A percentile compares a stretch with the other conserved stretches of the same genome.
phyloP scores from a whole-genome alignment of 2,888 invertebrate species.

The Gandaritis pyraliata region DNA sequence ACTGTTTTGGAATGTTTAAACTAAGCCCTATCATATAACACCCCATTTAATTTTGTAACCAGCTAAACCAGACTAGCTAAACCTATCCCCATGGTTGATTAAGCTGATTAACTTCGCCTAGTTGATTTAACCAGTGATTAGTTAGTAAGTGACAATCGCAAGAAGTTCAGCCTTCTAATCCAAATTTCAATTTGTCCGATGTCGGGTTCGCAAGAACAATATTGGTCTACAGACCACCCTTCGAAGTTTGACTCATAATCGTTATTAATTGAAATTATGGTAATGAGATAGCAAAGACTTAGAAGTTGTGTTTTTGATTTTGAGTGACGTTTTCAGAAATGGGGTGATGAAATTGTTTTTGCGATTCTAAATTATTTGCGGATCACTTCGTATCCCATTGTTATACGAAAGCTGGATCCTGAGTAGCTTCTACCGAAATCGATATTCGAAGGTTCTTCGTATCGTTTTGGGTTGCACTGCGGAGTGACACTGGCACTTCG shows the following conservation, averaged over 20 bases:
- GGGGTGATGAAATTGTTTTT: slow-evolving; percentile 24
- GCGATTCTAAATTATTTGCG: slow-evolving; percentile 19
- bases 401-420: too few species aligned
- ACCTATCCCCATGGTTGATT: too few species aligned
- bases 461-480: too few species aligned
- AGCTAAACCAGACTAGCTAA: too few species aligned
- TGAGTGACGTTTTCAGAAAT: slow-evolving; percentile 46
- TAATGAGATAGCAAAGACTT: slow-evolving; percentile 52
- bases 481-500: too few species aligned
- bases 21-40: too few species aligned
- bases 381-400: neutral
- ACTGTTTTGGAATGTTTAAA: too few species aligned
- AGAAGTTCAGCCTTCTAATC: slow-evolving; percentile 6
- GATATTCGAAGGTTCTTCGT: too few species aligned
- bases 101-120: neutral
- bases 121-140: neutral
- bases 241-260: slow-evolving; percentile 58
- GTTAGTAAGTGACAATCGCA: slow-evolving; percentile 2
- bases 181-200: slow-evolving; percentile 49
- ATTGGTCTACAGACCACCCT: slow-evolving; percentile 45
- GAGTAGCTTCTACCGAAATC: too few species aligned
- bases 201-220: slow-evolving; percentile 58
- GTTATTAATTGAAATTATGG: slow-evolving; percentile 74
- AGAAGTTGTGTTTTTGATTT: slow-evolving; percentile 54
- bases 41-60: too few species aligned